Evolutionary conservation across 2,113 vertebrate genomes (phyloP), one percentile per base, ranked within the genome.

Genomic region (Rhegmatorhina hoffmannsi): DNA sequence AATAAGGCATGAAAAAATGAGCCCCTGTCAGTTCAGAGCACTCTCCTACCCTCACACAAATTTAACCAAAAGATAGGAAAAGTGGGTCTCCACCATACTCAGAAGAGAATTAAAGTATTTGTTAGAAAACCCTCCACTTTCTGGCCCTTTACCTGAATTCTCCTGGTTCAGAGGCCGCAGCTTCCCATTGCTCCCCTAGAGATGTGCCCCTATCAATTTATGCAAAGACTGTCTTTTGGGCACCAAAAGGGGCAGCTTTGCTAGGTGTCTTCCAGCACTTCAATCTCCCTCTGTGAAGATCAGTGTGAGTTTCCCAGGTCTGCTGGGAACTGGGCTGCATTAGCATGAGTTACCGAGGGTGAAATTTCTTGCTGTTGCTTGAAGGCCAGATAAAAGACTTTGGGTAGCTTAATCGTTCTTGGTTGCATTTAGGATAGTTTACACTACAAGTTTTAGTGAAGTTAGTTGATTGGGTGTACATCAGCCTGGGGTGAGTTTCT

Each of bases 1-100:
- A 29, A 49, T 2, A 29, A 46, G 1, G 0, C 19, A 50, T 23
- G 73, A 33, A 13, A 63, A 83, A 67, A 89, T 0, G 2, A 68
- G 10, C 4, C 26, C 2, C 21, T 82, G 18, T 3, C 31, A 40
- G 17, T 85, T 77, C 47, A 78, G 59, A 81, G 5, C 4, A 38
- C 29, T 81, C 11, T 84, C 5, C 55, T 59, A 20, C 10, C 44
- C 23, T 34, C 8, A 17, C 23, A 34, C 0, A 31, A 46, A 49
- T 55, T 69, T 81, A 24, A 66, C 10, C 10, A 36, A 79, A 62
- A 29, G 20, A 23, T 1, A 34, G 16, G 9, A 50, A 81, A 86
- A 77, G 6, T 20, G 31, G 6, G 2, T 55, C 31, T 86, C 16
- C 24, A 38, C 7, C 13, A 74, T 17, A 26, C 36, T 67, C 29